Evolutionary conservation across 2,888 invertebrate species (phyloP).

Genomic region (Yponomeuta sedellus): DNA sequence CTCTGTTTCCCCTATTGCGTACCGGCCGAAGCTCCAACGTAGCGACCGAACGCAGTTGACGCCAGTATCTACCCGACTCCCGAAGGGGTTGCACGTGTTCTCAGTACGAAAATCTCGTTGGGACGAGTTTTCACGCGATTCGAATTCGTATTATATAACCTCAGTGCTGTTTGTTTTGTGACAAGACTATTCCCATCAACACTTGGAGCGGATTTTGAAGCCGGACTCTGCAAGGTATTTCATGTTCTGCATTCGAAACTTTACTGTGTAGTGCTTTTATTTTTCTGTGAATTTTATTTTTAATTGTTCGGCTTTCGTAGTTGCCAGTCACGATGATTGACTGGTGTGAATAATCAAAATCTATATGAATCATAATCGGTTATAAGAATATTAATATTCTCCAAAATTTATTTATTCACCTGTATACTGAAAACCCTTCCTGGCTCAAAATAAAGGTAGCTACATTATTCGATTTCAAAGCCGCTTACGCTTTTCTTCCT

Average conservation of each 20-base stretch:
- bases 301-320: neutral
- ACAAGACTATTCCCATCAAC: slow-evolving; percentile 18
- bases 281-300: neutral
- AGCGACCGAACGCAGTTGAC: slow-evolving; percentile 43
- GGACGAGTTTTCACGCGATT: slow-evolving; percentile 51
- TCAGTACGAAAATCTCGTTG: slow-evolving; percentile 27
- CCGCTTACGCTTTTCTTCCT: neutral
- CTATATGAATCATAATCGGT: no score
- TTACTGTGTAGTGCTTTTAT: no score
- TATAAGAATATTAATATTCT: no score
- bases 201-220: slow-evolving; percentile 16
- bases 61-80: slow-evolving; percentile 49
- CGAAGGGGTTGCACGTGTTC: slow-evolving; percentile 37
- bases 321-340: no score
- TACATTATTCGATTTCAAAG: slow-evolving; percentile 2
- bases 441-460: no score
- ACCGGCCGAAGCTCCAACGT: slow-evolving; percentile 37
- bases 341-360: no score
- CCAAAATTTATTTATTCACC: neutral
- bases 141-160: slow-evolving; percentile 59
- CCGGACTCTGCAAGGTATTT: slow-evolving; percentile 22
- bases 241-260: neutral
- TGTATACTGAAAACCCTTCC: neutral
- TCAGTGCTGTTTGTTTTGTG: slow-evolving; percentile 64
- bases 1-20: neutral